These are phyloP conservation scores for Caenorhabditis virilis DNA, from an alignment of 2,888 invertebrate genomes.

Conservation along the genomic window DNA sequence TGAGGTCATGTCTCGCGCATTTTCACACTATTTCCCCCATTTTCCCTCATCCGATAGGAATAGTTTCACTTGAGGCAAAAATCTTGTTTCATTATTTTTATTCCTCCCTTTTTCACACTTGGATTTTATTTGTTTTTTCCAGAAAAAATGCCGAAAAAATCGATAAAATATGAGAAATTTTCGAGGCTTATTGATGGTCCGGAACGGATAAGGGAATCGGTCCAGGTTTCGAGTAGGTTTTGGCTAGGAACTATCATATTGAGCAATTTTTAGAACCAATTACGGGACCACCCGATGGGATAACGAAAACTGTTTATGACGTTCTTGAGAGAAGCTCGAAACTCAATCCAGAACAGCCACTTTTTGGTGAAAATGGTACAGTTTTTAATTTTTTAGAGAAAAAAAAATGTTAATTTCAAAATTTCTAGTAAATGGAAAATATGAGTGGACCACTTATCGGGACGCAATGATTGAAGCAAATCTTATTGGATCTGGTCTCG, in stretches of 20 bases:
- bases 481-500: conserved; percentile 68
- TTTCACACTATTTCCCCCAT: no score
- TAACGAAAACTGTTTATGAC: conserved; percentile 49
- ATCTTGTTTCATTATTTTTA: no score
- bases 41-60: no score
- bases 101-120: neutral
- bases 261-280: conserved; percentile 40
- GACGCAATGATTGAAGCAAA: conserved; percentile 53
- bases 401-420: neutral
- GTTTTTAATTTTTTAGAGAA: neutral
- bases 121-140: neutral
- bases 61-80: no score
- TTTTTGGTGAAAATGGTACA: conserved; percentile 35
- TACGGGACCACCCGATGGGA: conserved; percentile 44
- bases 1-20: no score
- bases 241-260: neutral
- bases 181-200: conserved; percentile 52
- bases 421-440: conserved; percentile 14
- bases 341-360: conserved; percentile 27
- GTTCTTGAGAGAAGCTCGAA: conserved; percentile 31
- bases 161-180: neutral
- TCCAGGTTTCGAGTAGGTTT: conserved; percentile 46
- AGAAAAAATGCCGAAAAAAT: neutral
- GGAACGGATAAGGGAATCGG: conserved; percentile 54
- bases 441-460: conserved; percentile 33